These are phyloP conservation scores for Sebastes goodei DNA, from an alignment of 2,797 vertebrate species.

Conservation along the genomic window DNA sequence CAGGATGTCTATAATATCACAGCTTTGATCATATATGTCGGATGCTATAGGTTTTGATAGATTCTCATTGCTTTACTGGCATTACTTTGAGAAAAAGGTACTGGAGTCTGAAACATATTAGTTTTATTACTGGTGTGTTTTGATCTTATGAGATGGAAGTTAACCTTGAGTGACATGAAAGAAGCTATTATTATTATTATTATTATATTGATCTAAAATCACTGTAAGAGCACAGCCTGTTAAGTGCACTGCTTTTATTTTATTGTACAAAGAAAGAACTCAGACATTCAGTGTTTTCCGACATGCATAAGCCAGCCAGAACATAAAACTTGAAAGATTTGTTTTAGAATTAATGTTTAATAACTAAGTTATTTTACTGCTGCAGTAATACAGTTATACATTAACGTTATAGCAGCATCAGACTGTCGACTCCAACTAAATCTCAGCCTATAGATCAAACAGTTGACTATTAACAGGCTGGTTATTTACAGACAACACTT, in stretches of 20 bases:
- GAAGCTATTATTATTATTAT: no score
- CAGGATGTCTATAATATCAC: neutral
- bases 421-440: no score
- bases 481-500: no score
- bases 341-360: neutral
- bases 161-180: neutral
- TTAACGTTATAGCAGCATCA: no score
- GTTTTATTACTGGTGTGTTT: neutral
- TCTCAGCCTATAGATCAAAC: no score
- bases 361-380: rapidly evolving
- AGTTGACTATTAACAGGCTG: no score
- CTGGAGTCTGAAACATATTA: neutral
- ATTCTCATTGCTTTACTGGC: neutral
- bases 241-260: neutral
- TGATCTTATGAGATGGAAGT: neutral
- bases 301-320: neutral
- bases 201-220: neutral
- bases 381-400: no score
- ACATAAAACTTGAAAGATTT: neutral
- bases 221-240: neutral
- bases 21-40: slow-evolving; percentile 6
- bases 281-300: neutral
- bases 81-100: neutral
- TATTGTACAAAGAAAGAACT: neutral
- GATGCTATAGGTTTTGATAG: neutral